These are phyloP conservation scores for Seriola rivoliana DNA, from an alignment of 2,113 vertebrate genomes.

Conservation along the genomic window DNA sequence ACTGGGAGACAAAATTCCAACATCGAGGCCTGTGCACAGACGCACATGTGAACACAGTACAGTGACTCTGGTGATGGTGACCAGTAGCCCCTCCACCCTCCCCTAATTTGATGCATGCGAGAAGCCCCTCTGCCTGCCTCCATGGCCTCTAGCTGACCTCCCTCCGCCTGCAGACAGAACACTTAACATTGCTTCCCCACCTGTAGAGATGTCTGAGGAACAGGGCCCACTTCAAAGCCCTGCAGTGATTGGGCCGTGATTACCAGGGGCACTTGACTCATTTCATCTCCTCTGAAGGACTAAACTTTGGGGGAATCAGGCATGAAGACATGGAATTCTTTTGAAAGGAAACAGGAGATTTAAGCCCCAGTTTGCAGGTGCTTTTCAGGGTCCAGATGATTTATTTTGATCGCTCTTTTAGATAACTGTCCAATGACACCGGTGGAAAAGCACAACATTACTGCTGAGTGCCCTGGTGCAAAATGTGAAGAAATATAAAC, in stretches of 20 bases:
- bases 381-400: slow-evolving; percentile 10
- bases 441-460: background rate
- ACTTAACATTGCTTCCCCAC: slow-evolving; percentile 77
- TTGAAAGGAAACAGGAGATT: slow-evolving; percentile 32
- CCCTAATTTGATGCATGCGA: slow-evolving; percentile 22
- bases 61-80: slow-evolving; percentile 21
- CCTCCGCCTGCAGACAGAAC: slow-evolving; percentile 64
- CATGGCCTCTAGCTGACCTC: slow-evolving; percentile 78
- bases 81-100: background rate
- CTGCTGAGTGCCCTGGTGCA: background rate
- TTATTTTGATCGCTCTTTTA: background rate
- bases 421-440: background rate
- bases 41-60: background rate
- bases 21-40: background rate
- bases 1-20: background rate
- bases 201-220: slow-evolving; percentile 76
- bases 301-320: slow-evolving; percentile 65
- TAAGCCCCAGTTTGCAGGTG: slow-evolving; percentile 24
- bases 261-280: slow-evolving; percentile 78
- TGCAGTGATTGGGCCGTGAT: slow-evolving; percentile 79
- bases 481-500: background rate
- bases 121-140: slow-evolving; percentile 47
- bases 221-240: slow-evolving; percentile 73
- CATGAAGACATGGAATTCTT: slow-evolving; percentile 38
- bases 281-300: slow-evolving; percentile 71